Conservation (phyloP, 1,140 invertebrate genomes). For the Caerostris extrusa region DNA sequence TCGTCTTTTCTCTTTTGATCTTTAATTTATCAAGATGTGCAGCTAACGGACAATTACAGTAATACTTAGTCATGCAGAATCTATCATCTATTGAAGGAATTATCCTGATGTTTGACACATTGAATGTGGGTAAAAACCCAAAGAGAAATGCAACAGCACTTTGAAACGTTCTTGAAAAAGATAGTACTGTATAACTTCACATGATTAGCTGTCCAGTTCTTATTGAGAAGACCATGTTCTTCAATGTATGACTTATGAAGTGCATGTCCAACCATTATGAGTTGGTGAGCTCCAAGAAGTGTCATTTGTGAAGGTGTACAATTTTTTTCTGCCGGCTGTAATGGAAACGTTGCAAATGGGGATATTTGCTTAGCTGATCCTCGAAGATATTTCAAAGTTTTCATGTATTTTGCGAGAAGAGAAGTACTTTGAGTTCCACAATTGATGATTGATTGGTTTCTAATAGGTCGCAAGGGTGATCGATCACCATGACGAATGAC, state of each 20-base stretch:
- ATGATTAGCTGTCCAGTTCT: conserved; percentile 84
- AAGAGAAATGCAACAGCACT: conserved; percentile 91
- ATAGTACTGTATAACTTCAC: conserved; percentile 90
- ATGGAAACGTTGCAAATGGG: conserved; percentile 91
- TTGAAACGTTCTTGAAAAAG: conserved; percentile 93
- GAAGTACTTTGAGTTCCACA: conserved; percentile 84
- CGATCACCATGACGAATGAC: conserved; percentile 93
- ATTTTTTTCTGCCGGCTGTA: conserved; percentile 85
- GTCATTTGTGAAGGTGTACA: conserved; percentile 89
- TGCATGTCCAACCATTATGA: conserved; percentile 88
- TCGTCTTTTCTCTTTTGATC: conserved; percentile 76
- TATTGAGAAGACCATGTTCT: conserved; percentile 83
- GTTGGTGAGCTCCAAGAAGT: conserved; percentile 87
- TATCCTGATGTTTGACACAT: conserved; percentile 83
- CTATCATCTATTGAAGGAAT: conserved; percentile 89
- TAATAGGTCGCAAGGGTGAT: conserved; percentile 90
- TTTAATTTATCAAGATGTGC: conserved; percentile 81
- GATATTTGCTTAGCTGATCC: conserved; percentile 85
- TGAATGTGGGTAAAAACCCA: conserved; percentile 86
- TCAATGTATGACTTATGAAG: conserved; percentile 87
- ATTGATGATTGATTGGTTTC: conserved; percentile 88
- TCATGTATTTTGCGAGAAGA: conserved; percentile 79
- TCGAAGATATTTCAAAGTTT: conserved; percentile 77
- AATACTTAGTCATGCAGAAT: conserved; percentile 89
- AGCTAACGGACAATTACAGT: conserved; percentile 87